phyloP scores from a whole-genome alignment of 2,888 invertebrate species.

The Calliopum simillimum region DNA sequence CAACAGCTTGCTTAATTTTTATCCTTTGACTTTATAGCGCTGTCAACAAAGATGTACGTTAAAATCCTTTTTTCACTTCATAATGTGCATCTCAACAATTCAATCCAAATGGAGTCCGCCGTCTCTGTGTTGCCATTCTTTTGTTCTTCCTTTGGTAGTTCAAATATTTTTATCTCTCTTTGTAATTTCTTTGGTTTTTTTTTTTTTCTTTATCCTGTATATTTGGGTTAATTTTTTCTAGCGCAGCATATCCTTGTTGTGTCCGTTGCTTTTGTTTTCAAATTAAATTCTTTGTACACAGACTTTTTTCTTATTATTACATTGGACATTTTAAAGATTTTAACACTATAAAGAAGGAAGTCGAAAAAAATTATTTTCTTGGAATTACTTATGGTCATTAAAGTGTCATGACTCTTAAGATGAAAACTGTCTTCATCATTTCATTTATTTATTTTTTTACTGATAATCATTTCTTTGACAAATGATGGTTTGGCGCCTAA shows the following conservation, averaged over 20 bases:
- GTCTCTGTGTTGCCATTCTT: too few species aligned
- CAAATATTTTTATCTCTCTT: not conserved
- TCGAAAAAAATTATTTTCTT: too few species aligned
- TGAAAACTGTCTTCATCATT: too few species aligned
- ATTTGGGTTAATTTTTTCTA: conserved; percentile 31
- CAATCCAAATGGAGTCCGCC: too few species aligned
- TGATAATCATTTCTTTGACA: too few species aligned
- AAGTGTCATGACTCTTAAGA: too few species aligned
- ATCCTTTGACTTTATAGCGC: conserved; percentile 36
- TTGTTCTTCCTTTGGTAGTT: not conserved
- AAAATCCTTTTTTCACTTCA: not conserved
- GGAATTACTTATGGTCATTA: too few species aligned
- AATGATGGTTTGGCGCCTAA: too few species aligned
- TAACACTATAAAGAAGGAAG: too few species aligned
- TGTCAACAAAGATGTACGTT: conserved; percentile 24
- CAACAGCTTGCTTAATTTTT: conserved; percentile 31
- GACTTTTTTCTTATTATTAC: not conserved
- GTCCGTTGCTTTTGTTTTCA: not conserved
- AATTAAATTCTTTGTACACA: not conserved
- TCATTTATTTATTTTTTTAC: too few species aligned
- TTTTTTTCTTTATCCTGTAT: conserved; percentile 23
- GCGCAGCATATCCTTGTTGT: conserved; percentile 12
- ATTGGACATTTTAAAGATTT: too few species aligned
- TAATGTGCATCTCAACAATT: too few species aligned
- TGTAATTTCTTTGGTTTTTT: conserved; percentile 11